These are phyloP conservation scores for Hydrozoanthus gracilis DNA, from an alignment of 92 coral and sea anemone genomes.

Conservation along the genomic window DNA sequence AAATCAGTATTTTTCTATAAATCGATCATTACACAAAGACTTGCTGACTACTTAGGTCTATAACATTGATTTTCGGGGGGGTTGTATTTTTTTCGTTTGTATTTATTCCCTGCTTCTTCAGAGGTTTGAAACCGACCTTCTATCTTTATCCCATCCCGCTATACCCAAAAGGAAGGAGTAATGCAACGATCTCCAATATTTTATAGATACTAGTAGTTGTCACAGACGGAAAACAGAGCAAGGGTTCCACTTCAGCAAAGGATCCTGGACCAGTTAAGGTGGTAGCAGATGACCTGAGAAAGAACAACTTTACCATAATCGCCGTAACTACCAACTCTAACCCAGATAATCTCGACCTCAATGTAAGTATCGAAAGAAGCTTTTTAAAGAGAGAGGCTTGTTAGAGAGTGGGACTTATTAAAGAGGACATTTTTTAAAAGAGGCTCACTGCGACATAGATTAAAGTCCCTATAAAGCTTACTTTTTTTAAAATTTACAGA, in stretches of 20 bases:
- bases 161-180: no score
- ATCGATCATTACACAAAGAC: no score
- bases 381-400: no score
- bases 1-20: no score
- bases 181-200: not conserved
- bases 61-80: not conserved
- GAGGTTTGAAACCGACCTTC: not conserved
- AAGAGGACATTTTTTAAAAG: no score
- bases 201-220: constrained; percentile 22
- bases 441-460: no score
- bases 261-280: not conserved
- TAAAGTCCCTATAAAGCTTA: no score
- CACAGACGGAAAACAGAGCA: constrained; percentile 25
- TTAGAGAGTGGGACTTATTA: no score
- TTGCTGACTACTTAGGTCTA: not conserved
- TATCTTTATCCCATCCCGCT: no score
- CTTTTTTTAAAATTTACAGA: no score
- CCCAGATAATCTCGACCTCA: not conserved
- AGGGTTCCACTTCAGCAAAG: not conserved
- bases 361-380: not conserved
- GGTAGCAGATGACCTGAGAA: not conserved
- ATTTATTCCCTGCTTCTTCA: no score
- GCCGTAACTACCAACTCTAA: not conserved
- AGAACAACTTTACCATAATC: not conserved
- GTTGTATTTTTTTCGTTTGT: no score